These are phyloP conservation scores for Alethe castanea DNA, from an alignment of 2,113 vertebrate species.

Conservation along the genomic window DNA sequence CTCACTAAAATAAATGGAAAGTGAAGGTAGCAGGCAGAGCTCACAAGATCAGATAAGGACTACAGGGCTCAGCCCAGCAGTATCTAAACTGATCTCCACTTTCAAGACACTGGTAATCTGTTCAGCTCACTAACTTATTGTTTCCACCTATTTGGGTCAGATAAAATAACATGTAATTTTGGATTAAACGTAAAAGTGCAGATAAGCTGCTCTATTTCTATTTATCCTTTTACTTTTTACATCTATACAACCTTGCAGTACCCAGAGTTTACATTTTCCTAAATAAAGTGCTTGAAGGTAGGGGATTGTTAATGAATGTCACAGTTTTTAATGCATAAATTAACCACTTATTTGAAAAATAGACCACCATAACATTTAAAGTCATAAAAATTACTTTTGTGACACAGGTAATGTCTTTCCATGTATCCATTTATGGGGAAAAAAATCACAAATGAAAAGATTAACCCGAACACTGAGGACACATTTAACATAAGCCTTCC, in stretches of 20 bases:
- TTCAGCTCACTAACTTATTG: neutral
- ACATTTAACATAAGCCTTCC: slow-evolving; percentile 39
- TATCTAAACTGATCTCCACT: neutral
- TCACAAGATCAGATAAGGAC: neutral
- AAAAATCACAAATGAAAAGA: slow-evolving; percentile 30
- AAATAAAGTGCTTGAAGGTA: neutral
- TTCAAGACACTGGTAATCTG: neutral
- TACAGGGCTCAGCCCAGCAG: neutral
- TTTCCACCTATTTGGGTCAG: slow-evolving; percentile 5
- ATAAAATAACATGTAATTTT: slow-evolving; percentile 6
- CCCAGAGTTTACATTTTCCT: neutral
- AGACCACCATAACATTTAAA: neutral
- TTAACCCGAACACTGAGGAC: slow-evolving; percentile 47
- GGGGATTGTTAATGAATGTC: neutral
- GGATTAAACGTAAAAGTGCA: neutral
- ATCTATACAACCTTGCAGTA: neutral
- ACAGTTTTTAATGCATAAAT: neutral
- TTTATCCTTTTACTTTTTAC: neutral
- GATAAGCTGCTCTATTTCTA: slow-evolving; percentile 24
- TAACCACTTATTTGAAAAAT: slow-evolving; percentile 2
- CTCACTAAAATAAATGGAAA: neutral
- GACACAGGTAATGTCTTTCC: neutral
- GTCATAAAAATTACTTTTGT: neutral
- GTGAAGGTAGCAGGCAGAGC: neutral
- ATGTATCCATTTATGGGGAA: neutral